Evolutionary conservation across 2,888 invertebrate genomes (phyloP).

Genomic region (Temnothorax ravouxi): DNA sequence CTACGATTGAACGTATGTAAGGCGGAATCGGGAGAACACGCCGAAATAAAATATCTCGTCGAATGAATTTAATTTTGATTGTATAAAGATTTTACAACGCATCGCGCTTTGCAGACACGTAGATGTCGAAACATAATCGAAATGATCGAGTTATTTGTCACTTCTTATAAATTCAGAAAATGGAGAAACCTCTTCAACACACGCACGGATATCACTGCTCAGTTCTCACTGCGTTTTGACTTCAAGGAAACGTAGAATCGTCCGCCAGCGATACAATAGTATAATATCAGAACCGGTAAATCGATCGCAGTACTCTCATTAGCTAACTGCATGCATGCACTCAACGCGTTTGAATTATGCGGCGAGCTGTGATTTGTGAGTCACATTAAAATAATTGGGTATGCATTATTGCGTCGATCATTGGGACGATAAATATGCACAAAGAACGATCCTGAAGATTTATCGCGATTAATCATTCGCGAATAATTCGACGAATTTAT

Average conservation of each 20-base stretch:
- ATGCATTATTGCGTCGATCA: not conserved
- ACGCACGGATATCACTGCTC: not conserved
- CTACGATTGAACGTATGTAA: not conserved
- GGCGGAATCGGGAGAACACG: not conserved
- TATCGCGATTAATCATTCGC: not conserved
- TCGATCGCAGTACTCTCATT: slow-evolving; percentile 34
- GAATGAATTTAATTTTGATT: not conserved
- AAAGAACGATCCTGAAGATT: not conserved
- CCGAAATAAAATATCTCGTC: not conserved
- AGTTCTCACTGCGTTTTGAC: not conserved
- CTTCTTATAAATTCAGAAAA: not conserved
- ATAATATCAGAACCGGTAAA: not conserved
- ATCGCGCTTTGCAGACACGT: too few relatives aligned
- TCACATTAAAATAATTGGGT: slow-evolving; percentile 35
- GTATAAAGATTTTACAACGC: not conserved
- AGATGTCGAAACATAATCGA: not conserved
- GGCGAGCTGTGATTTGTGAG: slow-evolving; percentile 11
- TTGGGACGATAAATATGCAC: slow-evolving; percentile 16
- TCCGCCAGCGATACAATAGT: not conserved
- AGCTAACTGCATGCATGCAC: slow-evolving; percentile 33
- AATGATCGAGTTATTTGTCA: not conserved
- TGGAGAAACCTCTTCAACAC: not conserved
- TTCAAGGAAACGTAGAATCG: slow-evolving; percentile 6
- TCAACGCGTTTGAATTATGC: slow-evolving; percentile 4
- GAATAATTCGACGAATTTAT: not conserved